These are phyloP conservation scores for Anoplopoma fimbria DNA, from an alignment of 2,113 vertebrate genomes.

Conservation along the genomic window DNA sequence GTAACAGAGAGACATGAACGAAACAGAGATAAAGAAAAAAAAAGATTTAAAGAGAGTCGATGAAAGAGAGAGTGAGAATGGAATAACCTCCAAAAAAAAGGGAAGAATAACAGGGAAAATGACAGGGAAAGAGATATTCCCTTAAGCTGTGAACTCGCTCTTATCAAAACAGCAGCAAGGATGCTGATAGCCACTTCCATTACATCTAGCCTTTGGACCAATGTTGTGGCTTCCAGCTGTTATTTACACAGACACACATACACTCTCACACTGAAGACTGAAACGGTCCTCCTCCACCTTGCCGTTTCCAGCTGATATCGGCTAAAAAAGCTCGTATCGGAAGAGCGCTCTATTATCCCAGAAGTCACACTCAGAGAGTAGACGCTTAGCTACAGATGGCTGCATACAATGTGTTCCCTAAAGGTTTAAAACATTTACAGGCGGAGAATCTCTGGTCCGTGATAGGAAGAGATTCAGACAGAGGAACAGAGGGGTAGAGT, in stretches of 20 bases:
- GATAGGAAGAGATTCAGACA: constrained; percentile 7
- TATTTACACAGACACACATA: constrained; percentile 47
- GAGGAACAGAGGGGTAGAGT: background rate
- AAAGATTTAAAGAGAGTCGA: background rate
- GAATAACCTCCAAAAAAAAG: constrained; percentile 5
- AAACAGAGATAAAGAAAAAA: constrained; percentile 9
- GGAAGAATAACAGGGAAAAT: background rate
- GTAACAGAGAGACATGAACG: background rate
- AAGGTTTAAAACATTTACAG: constrained; percentile 56
- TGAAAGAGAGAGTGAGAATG: constrained; percentile 12
- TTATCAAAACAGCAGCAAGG: constrained; percentile 52
- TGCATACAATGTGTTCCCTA: constrained; percentile 30
- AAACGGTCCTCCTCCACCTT: constrained; percentile 25
- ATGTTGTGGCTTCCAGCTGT: constrained; percentile 53
- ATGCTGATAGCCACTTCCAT: constrained; percentile 53
- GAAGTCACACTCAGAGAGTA: constrained; percentile 43
- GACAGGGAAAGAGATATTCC: constrained; percentile 30
- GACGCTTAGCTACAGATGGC: constrained; percentile 36
- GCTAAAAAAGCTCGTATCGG: background rate
- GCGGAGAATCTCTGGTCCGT: constrained; percentile 6
- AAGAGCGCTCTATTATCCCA: constrained; percentile 32
- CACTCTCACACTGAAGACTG: background rate
- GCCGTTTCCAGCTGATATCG: constrained; percentile 44
- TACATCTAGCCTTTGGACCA: constrained; percentile 65
- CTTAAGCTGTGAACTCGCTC: constrained; percentile 45